A percentile compares a stretch with the other conserved stretches of the same genome.
Evolutionary conservation across 2,113 vertebrate genomes (phyloP).

Genomic region (Triplophysa rosa): DNA sequence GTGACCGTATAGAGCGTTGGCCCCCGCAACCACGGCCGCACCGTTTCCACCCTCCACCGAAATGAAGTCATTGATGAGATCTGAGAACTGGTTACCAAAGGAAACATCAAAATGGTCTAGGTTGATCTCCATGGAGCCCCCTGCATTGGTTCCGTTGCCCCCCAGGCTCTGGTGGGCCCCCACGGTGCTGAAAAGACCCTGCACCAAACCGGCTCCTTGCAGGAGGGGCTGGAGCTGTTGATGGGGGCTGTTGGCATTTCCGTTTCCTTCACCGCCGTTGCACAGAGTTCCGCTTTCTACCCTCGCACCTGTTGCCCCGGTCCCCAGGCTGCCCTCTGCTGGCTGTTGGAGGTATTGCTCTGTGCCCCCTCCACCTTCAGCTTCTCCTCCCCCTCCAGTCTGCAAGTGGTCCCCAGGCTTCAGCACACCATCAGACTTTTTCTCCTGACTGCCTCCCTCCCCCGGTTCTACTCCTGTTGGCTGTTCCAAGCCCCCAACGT

Average conservation of each 20-base stretch:
- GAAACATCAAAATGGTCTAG: constrained; percentile 98
- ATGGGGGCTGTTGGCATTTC: constrained; percentile 57
- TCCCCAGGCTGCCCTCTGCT: constrained; percentile 53
- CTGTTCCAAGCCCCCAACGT: constrained; percentile 64
- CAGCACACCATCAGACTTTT: constrained; percentile 81
- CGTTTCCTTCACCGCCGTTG: constrained; percentile 77
- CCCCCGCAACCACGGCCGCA: constrained; percentile 63
- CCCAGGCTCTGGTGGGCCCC: constrained; percentile 81
- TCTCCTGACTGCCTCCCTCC: constrained; percentile 63
- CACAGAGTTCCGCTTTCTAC: constrained; percentile 70
- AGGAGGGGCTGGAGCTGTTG: constrained; percentile 75
- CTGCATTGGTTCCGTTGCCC: constrained; percentile 71
- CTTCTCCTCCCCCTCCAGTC: constrained; percentile 73
- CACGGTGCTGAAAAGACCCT: constrained; percentile 83
- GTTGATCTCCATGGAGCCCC: constrained; percentile 87
- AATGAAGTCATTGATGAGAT: constrained; percentile 99
- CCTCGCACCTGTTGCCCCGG: constrained; percentile 33
- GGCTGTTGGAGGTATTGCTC: constrained; percentile 89
- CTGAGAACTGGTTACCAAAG: constrained; percentile 97
- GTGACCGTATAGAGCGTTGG: constrained; percentile 76
- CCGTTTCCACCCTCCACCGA: constrained; percentile 85
- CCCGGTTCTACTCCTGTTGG: constrained; percentile 48
- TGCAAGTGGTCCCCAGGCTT: constrained; percentile 85
- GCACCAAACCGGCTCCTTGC: constrained; percentile 82
- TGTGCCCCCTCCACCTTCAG: constrained; percentile 64